Percentiles rank a stretch among this genome's conserved stretches.
Conservation (phyloP, 2,797 vertebrate genomes). For the Pachyuromys duprasi region DNA sequence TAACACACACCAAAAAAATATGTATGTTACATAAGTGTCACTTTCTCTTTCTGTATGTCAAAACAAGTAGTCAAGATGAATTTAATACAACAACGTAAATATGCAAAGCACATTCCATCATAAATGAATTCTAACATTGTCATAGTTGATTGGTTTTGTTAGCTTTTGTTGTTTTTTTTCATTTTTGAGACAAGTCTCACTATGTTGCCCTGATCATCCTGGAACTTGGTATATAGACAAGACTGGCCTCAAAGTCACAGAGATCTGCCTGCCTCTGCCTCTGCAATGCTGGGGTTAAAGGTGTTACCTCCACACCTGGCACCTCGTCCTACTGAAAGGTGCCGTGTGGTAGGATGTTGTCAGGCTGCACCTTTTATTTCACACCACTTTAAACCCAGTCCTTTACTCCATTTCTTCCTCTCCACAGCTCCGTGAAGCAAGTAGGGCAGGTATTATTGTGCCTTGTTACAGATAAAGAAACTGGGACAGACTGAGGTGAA, state of each 20-base stretch:
- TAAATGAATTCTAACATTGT: not conserved
- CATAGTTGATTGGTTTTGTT: not conserved
- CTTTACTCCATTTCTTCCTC: slow-evolving; percentile 44
- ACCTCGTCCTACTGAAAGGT: not conserved
- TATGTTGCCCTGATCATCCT: not conserved
- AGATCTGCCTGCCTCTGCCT: not conserved
- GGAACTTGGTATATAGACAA: not conserved
- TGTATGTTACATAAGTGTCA: not conserved
- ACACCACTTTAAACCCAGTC: slow-evolving; percentile 8
- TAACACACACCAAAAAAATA: not conserved
- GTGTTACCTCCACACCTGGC: not conserved
- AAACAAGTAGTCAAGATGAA: not conserved
- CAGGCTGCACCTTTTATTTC: not conserved
- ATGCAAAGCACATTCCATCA: not conserved
- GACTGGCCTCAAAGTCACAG: not conserved
- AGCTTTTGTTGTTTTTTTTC: not conserved
- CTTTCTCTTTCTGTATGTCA: not conserved
- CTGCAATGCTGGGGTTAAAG: not conserved
- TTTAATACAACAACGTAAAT: not conserved
- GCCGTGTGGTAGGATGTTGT: not conserved
- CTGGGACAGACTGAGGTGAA: slow-evolving; percentile 54
- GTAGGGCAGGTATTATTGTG: slow-evolving; percentile 66
- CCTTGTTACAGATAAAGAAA: slow-evolving; percentile 65
- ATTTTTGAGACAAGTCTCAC: not conserved
- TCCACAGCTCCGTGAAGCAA: slow-evolving; percentile 54